Evolutionary conservation across 2,888 invertebrate genomes (phyloP).

Genomic region (Macropis europaea): DNA sequence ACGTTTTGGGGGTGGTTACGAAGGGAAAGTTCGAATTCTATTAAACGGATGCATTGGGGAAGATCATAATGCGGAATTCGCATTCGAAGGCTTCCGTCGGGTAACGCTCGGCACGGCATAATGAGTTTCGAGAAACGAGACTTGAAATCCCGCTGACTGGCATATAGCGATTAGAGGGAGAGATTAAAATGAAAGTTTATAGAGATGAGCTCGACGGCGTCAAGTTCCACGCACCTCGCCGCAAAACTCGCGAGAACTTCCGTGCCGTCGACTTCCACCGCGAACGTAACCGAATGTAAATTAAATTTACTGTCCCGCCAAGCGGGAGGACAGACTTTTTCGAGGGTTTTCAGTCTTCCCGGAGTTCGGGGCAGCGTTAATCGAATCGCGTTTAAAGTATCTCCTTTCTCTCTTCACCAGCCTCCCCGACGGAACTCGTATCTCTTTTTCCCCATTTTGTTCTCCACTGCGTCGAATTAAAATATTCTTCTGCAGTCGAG

Average conservation of each 20-base stretch:
- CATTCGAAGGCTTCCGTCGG: conserved; percentile 1
- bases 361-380: too few relatives aligned
- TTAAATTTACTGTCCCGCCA: too few relatives aligned
- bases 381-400: too few relatives aligned
- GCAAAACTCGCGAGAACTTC: not conserved
- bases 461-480: too few relatives aligned
- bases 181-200: conserved; percentile 10
- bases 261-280: not conserved
- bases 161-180: conserved; percentile 10
- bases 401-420: too few relatives aligned
- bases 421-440: too few relatives aligned
- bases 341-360: too few relatives aligned
- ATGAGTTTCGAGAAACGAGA: not conserved
- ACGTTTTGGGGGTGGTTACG: not conserved
- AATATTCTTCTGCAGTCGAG: too few relatives aligned
- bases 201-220: not conserved
- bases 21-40: not conserved
- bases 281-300: not conserved
- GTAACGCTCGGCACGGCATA: not conserved
- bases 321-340: too few relatives aligned
- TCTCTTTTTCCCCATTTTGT: too few relatives aligned
- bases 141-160: not conserved
- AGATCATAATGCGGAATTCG: not conserved
- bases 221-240: not conserved
- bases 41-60: not conserved